A percentile compares a stretch with the other conserved stretches of the same genome.
Conservation (phyloP, 2,113 vertebrate species). For the Aptenodytes patagonicus region DNA sequence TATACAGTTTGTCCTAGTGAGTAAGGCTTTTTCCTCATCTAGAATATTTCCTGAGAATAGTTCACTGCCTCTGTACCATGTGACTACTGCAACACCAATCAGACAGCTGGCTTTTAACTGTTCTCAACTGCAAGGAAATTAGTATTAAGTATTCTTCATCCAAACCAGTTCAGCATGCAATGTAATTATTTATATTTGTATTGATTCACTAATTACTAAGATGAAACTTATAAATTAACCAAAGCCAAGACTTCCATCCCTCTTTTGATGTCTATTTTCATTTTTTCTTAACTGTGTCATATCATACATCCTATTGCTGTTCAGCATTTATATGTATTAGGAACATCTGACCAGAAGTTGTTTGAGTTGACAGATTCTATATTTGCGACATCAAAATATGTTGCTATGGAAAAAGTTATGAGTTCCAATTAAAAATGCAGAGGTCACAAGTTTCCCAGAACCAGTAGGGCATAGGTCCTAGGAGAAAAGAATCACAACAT, state of each 20-base stretch:
- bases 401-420: slow-evolving; percentile 77
- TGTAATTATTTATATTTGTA: background rate
- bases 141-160: background rate
- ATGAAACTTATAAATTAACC: background rate
- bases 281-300: background rate
- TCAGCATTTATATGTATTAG: background rate
- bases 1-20: background rate
- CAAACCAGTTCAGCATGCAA: background rate
- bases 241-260: background rate
- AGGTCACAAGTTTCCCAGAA: slow-evolving; percentile 83
- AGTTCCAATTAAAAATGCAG: slow-evolving; percentile 81
- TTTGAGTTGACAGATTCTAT: slow-evolving; percentile 71
- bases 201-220: background rate
- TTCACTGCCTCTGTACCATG: background rate
- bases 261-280: background rate
- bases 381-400: slow-evolving; percentile 72
- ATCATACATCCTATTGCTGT: background rate
- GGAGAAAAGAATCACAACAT: slow-evolving; percentile 70
- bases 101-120: background rate
- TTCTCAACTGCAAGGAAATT: background rate
- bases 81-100: background rate
- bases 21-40: background rate
- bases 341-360: slow-evolving; percentile 38
- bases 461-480: slow-evolving; percentile 72
- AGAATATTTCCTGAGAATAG: background rate